These are phyloP conservation scores for Zaprionus bogoriensis DNA, from an alignment of 2,888 invertebrate genomes.

Conservation along the genomic window DNA sequence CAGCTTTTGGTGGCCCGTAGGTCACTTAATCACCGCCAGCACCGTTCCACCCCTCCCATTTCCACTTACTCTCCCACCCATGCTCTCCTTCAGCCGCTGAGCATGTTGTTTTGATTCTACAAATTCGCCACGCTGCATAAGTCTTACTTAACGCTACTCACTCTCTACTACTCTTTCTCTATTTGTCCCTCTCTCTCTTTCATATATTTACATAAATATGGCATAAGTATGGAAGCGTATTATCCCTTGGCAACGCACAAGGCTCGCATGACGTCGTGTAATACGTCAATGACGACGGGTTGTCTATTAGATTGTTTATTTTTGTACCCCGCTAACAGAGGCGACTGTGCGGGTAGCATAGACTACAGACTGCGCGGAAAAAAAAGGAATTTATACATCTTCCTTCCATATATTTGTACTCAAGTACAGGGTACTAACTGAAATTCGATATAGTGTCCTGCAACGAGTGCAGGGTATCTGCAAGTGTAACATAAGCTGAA, in stretches of 20 bases:
- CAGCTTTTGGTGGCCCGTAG: constrained; percentile 48
- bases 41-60: background rate
- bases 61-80: background rate
- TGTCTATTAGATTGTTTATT: constrained; percentile 79
- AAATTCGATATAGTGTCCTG: no score
- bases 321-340: constrained; percentile 28
- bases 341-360: background rate
- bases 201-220: constrained; percentile 46
- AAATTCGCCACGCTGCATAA: constrained; percentile 64
- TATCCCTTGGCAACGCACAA: constrained; percentile 59
- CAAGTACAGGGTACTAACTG: no score
- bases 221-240: constrained; percentile 24
- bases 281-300: constrained; percentile 82
- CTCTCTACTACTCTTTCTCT: background rate
- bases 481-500: no score
- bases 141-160: constrained; percentile 34
- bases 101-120: constrained; percentile 36
- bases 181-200: background rate
- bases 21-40: constrained; percentile 54
- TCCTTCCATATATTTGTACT: no score
- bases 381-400: no score
- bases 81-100: constrained; percentile 1
- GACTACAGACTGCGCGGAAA: no score
- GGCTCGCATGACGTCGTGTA: constrained; percentile 81
- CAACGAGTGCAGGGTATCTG: no score